Evolutionary conservation across 2,113 vertebrate genomes (phyloP).

Genomic region (Amblyopsis rosae): DNA sequence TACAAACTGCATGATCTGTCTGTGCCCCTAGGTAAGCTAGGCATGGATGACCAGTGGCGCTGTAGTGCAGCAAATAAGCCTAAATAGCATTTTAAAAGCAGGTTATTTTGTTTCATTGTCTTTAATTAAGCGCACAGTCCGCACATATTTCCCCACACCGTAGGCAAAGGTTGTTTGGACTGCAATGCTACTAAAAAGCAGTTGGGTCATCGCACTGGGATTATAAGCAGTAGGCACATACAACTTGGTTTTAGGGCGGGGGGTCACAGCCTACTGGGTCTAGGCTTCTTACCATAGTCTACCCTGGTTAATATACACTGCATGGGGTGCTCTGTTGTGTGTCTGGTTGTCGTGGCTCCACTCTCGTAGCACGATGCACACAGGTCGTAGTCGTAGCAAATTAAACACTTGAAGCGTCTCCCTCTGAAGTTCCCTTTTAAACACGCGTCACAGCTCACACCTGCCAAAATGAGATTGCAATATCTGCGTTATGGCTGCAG

Average conservation of each 20-base stretch:
- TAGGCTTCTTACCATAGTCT: slow-evolving; percentile 91
- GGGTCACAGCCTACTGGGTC: not conserved
- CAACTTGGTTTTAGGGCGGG: too few relatives aligned
- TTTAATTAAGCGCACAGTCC: too few relatives aligned
- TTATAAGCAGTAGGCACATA: too few relatives aligned
- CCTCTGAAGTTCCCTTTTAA: slow-evolving; percentile 99
- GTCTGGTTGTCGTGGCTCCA: slow-evolving; percentile 95
- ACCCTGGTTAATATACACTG: slow-evolving; percentile 99
- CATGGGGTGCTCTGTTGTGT: slow-evolving; percentile 99
- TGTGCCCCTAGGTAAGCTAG: not conserved
- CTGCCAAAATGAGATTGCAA: slow-evolving; percentile 73
- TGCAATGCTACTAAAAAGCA: too few relatives aligned
- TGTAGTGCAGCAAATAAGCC: too few relatives aligned
- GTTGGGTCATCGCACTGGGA: too few relatives aligned
- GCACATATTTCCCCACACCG: too few relatives aligned
- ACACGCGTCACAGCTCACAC: slow-evolving; percentile 99
- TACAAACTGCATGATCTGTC: not conserved
- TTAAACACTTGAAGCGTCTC: slow-evolving; percentile 98
- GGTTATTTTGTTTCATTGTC: too few relatives aligned
- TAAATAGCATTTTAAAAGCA: too few relatives aligned
- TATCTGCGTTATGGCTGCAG: too few relatives aligned
- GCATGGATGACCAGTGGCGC: not conserved
- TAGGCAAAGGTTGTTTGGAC: too few relatives aligned
- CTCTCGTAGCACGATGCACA: slow-evolving; percentile 99
- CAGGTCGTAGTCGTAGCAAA: slow-evolving; percentile 99